Conservation (phyloP, 2,888 invertebrate genomes). For the Choristoneura rosaceana region DNA sequence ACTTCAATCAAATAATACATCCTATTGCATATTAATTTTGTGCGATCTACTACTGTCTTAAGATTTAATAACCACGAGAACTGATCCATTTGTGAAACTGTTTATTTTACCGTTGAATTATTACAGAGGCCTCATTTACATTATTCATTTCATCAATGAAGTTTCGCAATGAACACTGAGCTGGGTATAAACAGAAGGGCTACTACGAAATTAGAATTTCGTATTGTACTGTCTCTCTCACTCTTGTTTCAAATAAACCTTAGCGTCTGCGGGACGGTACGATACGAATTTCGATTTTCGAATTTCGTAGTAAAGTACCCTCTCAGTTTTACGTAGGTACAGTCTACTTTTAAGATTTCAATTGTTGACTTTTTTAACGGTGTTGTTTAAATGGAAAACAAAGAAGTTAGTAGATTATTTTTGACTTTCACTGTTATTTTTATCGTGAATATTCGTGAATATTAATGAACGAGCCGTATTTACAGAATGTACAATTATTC, state of each 20-base stretch:
- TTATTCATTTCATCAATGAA: conserved; percentile 35
- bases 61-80: background rate
- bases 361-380: background rate
- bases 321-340: background rate
- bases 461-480: no score
- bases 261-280: no score
- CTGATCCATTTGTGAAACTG: background rate
- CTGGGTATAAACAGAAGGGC: conserved; percentile 8
- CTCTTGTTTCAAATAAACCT: no score
- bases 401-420: background rate
- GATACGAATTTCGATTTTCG: no score
- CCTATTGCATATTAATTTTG: no score
- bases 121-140: conserved; percentile 28
- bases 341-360: background rate
- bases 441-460: background rate
- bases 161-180: conserved; percentile 19
- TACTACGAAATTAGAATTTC: no score
- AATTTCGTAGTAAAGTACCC: no score
- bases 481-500: no score
- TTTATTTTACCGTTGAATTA: conserved; percentile 12
- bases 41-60: background rate
- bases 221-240: no score
- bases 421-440: background rate
- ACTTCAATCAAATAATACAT: no score
- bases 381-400: background rate